Evolutionary conservation across 2,888 invertebrate genomes (phyloP).

Genomic region (Lepetodrilus schrolli): DNA sequence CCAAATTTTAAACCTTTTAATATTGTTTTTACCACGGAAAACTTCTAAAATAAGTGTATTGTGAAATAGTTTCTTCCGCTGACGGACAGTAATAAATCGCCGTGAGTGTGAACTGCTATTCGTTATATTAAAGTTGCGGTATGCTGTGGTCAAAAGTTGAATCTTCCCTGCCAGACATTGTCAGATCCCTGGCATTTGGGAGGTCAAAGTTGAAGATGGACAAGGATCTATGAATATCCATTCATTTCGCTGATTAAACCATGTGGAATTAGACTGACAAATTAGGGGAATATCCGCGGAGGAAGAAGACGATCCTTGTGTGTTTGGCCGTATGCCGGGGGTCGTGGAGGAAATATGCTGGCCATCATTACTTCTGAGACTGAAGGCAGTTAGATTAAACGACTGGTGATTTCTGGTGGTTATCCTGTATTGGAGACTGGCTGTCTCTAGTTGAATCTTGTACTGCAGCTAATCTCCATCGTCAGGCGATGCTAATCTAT

Average conservation of each 20-base stretch:
- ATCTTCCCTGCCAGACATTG: background rate
- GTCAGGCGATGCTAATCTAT: conserved; percentile 1
- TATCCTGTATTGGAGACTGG: too few relatives aligned
- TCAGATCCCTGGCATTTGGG: too few relatives aligned
- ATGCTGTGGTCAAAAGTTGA: conserved; percentile 2
- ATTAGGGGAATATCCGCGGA: background rate
- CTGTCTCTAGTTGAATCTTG: too few relatives aligned
- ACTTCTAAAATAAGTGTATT: too few relatives aligned
- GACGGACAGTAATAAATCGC: too few relatives aligned
- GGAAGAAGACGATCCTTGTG: background rate
- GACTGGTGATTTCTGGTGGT: background rate
- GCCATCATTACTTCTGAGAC: background rate
- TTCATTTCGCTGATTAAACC: background rate
- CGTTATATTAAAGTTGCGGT: background rate
- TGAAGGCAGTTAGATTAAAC: background rate
- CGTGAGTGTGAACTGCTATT: too few relatives aligned
- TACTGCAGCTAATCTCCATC: too few relatives aligned
- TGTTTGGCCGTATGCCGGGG: background rate
- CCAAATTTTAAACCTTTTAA: too few relatives aligned
- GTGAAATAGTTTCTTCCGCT: too few relatives aligned
- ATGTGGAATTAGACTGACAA: conserved; percentile 3
- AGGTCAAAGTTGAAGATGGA: background rate
- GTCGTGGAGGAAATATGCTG: background rate
- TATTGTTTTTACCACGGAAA: too few relatives aligned
- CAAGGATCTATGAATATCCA: background rate